Evolutionary conservation across 2,797 vertebrate species (phyloP), one percentile per base, ranked within the genome.

Genomic region (Buceros bicornis): DNA sequence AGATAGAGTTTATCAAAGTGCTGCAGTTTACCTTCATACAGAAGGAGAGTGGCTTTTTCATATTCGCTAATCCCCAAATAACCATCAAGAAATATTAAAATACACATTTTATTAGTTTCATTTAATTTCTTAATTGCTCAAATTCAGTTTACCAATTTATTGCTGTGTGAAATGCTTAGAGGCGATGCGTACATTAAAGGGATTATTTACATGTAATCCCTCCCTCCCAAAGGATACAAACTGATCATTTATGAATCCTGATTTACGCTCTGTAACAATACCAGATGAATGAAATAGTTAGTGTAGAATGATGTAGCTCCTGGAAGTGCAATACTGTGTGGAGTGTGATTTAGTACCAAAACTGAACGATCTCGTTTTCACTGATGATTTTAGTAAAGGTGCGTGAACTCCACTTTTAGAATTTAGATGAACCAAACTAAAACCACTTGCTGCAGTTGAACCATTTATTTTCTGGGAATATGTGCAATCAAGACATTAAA

Each of bases 161-260:
- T 98, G 98, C 98, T 98, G 98, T 98, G 98, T 98, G 98, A 99
- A 99, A 98, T 98, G 98, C 98, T 99, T 99, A 98, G 98, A 99
- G 98, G 98, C 98, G 82, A 99, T 98, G 98, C 97, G 67, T 97
- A 98, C 98, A 99, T 99, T 99, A 99, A 99, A 98, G 97, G 98
- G 99, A 99, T 99, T 99, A 99, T 98, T 99, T 98, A 98, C 98
- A 98, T 99, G 99, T 99, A 99, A 99, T 99, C 99, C 98, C 97
- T 97, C 91, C 97, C 95, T 99, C 99, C 98, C 99, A 97, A 97
- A 97, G 98, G 99, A 98, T 98, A 97, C 97, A 93, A 98, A 98
- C 97, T 96, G 97, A 98, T 98, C 98, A 95, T 97, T 98, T 98
- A 96, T 98, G 97, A 98, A 98, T 98, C 96, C 98, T 97, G 96